Base-by-base conservation (phyloP, 2,888 invertebrate species). In the Tetranychus piercei region DNA sequence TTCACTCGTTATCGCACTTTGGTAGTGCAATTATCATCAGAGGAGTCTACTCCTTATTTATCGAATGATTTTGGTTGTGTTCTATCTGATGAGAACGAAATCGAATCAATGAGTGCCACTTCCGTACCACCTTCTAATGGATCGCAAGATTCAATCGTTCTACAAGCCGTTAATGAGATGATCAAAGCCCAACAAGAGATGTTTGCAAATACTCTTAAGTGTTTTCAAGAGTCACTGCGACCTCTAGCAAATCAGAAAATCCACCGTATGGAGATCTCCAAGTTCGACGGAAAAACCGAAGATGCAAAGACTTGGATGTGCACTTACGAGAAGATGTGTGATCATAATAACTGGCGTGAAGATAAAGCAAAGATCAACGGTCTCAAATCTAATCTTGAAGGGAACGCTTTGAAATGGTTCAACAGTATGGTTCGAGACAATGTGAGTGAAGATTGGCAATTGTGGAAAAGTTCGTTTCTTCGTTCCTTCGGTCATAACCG, bases 311-410 rank as follows among this genome's bases (percentile, higher is more conserved):
- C 71, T 43, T 71, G 71, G 71, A 71, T 71, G 71, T 43, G n/a
- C 11, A 71, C 43, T 34, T 71, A 71, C 11, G 71, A 71, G 15
- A 20, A 34, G 18, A 44, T 44, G 71, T 71, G 71, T 11, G 34
- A 23, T 7, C 43, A 71, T 11, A 71, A 71, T n/a, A 43, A 34
- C 8, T 71, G 71, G 71, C 22, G 34, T 6, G 44, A 43, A 43
- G 71, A 71, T 71, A n/a, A 23, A 6, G 18, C 43, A 1, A 71
- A 71, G 3, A 43, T 71, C 4, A 71, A 71, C 43, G 44, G 44
- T n/a, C 44, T 71, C 15, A 71, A 71, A n/a, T 15, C 43, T n/a
- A 44, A 71, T 71, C 44, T 71, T n/a, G 71, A 71, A 71, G 71
- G 71, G 6, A 71, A 44, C 34, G 71, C 71, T 4, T 6, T 44